phyloP scores from a whole-genome alignment of 2,113 vertebrate species.

The Calidris pugnax region DNA sequence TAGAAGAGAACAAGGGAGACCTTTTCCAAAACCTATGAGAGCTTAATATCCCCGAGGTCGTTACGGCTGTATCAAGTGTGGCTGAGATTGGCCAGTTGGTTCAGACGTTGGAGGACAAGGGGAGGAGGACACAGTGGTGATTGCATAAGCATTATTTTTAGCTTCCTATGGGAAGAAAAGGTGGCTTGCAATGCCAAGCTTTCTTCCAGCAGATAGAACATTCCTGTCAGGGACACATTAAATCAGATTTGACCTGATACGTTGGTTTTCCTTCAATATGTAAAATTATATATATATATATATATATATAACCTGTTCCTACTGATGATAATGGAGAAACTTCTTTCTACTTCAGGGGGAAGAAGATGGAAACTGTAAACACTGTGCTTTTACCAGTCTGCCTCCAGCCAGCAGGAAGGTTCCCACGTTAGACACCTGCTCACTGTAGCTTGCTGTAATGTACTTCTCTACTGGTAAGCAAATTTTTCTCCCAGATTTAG shows the following conservation, averaged over 20 bases:
- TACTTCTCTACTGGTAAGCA: background rate
- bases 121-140: background rate
- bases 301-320: background rate
- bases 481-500: background rate
- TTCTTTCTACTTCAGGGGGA: background rate
- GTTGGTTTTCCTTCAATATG: background rate
- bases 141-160: slow-evolving; percentile 70
- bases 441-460: background rate
- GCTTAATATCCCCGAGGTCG: background rate
- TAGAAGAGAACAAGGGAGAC: background rate
- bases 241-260: background rate
- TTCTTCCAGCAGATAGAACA: background rate
- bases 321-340: background rate
- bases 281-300: background rate
- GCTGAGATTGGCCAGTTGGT: slow-evolving; percentile 39
- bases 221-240: background rate
- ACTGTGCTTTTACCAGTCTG: background rate
- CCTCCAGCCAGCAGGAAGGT: background rate
- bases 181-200: background rate
- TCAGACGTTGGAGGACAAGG: slow-evolving; percentile 21
- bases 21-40: background rate
- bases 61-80: background rate
- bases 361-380: background rate
- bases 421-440: background rate
- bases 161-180: slow-evolving; percentile 19